Percentiles rank a stretch among this genome's conserved stretches.
These are phyloP conservation scores for Odobenus rosmarus DNA, from an alignment of 2,113 vertebrate genomes.

Conservation along the genomic window DNA sequence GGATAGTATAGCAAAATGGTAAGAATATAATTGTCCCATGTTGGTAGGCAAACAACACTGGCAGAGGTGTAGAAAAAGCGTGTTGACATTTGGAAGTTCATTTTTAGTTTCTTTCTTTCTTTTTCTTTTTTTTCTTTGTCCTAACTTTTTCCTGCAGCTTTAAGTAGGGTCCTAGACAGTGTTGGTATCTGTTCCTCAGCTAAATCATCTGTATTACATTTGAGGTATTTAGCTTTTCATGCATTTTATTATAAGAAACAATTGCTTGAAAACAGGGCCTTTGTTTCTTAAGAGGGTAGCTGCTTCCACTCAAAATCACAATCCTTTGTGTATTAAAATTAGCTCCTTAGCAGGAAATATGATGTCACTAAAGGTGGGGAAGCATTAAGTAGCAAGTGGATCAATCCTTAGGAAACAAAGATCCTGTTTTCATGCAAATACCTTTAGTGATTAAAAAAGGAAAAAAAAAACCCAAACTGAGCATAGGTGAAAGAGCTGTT, in stretches of 20 bases:
- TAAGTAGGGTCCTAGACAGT: neutral
- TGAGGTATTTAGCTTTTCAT: constrained; percentile 20
- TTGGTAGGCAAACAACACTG: neutral
- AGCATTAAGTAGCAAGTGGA: neutral
- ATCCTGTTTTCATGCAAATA: constrained; percentile 37
- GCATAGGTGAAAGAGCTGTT: neutral
- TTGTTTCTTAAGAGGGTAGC: constrained; percentile 37
- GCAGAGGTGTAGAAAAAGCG: neutral
- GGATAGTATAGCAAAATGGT: neutral
- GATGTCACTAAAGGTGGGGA: constrained; percentile 38
- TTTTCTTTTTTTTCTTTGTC: neutral
- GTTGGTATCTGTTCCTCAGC: neutral
- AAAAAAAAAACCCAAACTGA: neutral
- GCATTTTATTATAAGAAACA: constrained; percentile 57
- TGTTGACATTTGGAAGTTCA: neutral
- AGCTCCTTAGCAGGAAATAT: constrained; percentile 6
- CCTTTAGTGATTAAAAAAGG: neutral
- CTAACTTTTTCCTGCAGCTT: constrained; percentile 25
- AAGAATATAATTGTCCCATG: neutral
- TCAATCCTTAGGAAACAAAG: constrained; percentile 18
- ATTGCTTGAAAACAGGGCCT: constrained; percentile 41
- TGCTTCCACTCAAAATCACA: constrained; percentile 51
- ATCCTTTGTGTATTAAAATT: constrained; percentile 45
- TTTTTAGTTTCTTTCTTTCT: neutral
- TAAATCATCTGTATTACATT: constrained; percentile 40